Conservation (phyloP, 2,888 invertebrate genomes). For the Sepiola atlantica region DNA sequence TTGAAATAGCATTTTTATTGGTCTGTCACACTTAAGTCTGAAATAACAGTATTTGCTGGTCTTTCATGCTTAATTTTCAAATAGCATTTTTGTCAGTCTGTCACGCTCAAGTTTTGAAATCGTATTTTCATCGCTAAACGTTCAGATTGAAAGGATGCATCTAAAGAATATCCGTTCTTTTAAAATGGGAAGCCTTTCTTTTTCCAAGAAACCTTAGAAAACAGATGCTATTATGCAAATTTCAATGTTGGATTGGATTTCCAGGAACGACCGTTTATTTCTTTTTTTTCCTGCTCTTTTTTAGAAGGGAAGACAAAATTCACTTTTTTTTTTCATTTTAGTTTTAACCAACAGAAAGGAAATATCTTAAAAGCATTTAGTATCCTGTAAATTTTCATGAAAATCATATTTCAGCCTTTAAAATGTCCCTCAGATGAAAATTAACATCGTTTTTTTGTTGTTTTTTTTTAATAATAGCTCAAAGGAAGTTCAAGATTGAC, state of each 20-base stretch:
- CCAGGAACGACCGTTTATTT: background rate
- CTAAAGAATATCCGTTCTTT: background rate
- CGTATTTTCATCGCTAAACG: no score
- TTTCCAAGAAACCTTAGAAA: background rate
- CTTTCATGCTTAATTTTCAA: no score
- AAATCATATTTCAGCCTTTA: background rate
- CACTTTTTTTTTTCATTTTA: background rate
- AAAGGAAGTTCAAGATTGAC: background rate
- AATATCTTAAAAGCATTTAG: background rate
- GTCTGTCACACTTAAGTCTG: no score
- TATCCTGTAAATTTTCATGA: background rate
- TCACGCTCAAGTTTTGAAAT: no score
- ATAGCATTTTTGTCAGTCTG: no score
- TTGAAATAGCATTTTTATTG: no score
- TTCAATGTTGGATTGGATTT: slow-evolving; percentile 5
- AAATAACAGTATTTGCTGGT: no score
- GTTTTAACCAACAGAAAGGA: background rate
- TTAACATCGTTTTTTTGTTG: no score
- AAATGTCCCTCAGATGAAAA: background rate
- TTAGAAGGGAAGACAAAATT: background rate
- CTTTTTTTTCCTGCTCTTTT: background rate
- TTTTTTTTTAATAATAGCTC: background rate
- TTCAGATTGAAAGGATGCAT: no score
- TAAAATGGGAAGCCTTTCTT: background rate
- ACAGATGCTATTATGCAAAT: background rate